Evolutionary conservation across 2,113 vertebrate species (phyloP).

Genomic region (Burhinus bistriatus): DNA sequence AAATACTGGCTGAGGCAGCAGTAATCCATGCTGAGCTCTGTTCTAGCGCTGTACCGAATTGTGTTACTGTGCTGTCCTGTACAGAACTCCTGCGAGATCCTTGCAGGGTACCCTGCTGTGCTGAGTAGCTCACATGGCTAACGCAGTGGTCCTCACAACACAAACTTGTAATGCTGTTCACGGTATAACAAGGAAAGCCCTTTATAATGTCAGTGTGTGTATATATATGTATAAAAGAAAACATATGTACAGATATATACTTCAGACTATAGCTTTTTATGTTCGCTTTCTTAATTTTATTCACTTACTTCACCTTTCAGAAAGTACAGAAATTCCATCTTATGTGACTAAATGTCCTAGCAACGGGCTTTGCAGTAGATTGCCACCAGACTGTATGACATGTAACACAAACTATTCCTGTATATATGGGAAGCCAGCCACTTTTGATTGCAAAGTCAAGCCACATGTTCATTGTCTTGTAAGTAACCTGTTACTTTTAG

Average conservation of each 20-base stretch:
- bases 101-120: too few relatives aligned
- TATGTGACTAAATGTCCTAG: conserved; percentile 86
- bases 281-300: background rate
- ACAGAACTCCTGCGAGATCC: fast-evolving
- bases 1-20: fast-evolving
- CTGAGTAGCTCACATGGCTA: background rate
- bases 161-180: background rate
- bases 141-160: fast-evolving
- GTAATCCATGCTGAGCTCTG: background rate
- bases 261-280: background rate
- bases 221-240: background rate
- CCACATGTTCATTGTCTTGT: conserved; percentile 87
- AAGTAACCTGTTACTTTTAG: conserved; percentile 67
- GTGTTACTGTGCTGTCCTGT: background rate
- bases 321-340: conserved; percentile 67
- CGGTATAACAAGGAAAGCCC: background rate
- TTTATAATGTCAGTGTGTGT: fast-evolving
- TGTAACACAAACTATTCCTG: conserved; percentile 89
- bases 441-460: conserved; percentile 84
- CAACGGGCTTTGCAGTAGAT: conserved; percentile 81
- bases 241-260: fast-evolving
- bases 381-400: conserved; percentile 86
- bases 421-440: conserved; percentile 80
- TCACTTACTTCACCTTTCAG: conserved; percentile 20
- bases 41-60: background rate